Base-by-base conservation (phyloP, 2,888 invertebrate genomes). In the Anagyrus pseudococci region DNA sequence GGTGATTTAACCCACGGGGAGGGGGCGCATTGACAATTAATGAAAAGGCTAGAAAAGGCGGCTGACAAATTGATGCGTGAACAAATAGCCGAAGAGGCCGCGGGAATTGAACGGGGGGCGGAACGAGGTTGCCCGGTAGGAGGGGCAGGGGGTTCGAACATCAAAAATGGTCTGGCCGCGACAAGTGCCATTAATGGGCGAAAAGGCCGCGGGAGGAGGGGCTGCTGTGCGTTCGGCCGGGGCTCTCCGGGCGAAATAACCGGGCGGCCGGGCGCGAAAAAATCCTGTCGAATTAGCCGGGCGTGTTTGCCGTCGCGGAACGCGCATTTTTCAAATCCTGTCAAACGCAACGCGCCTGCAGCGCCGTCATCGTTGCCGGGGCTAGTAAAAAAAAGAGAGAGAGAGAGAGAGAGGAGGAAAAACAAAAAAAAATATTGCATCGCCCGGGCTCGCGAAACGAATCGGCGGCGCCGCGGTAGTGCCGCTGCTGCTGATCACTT, bases 271-370 rank as follows among this genome's bases (percentile, higher is more conserved):
- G 6, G 19, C 15, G 26, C 52, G 46, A 59, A 59, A 54, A 57
- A 37, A n/a, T 17, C 48, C 29, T 22, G 47, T 37, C 22, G 53
- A 64, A 62, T 62, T 62, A 53, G 55, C 37, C 37, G 15, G 2
- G 8, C 13, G 25, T 48, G 62, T 29, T 47, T 47, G 69, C 47
- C 62, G 63, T 54, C 53, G 52, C 33, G 23, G 33, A 33, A 54
- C 59, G 66, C 64, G 67, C 73, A 70, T 73, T 74, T 73, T 72
- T 73, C 73, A 72, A 64, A 67, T 64, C 63, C 67, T 68, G 70
- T 71, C 71, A 72, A 73, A 71, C 67, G 70, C 72, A 72, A 66
- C 58, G 67, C 69, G 25, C 53, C n/a, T 54, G 62, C 13, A 10
- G 20, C 20, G 48, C 15, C n/a, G n/a, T n/a, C n/a, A n/a, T n/a